Evolutionary conservation across 2,888 invertebrate genomes (phyloP).

Genomic region (Protodeltote pygarga): DNA sequence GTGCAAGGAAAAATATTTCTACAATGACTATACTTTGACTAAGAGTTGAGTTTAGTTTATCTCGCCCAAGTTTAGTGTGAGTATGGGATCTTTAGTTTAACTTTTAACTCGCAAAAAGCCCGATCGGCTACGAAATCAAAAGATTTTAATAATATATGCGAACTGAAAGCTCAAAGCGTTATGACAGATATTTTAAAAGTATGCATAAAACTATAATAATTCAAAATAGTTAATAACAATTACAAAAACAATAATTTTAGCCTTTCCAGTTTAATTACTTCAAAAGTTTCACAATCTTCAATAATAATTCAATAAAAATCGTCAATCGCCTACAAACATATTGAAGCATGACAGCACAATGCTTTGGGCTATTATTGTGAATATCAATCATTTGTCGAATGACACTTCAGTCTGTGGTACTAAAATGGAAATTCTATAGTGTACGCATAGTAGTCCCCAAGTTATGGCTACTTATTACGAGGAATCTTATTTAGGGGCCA

Average conservation of each 20-base stretch:
- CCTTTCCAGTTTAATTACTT: slow-evolving; percentile 20
- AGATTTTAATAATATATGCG: no score
- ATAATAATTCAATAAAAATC: slow-evolving; percentile 30
- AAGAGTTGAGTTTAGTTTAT: no score
- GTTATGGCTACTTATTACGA: slow-evolving; percentile 70
- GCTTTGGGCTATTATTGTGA: slow-evolving; percentile 59
- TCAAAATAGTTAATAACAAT: slow-evolving; percentile 1
- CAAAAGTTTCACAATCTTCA: slow-evolving; percentile 11
- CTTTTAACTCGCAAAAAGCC: no score
- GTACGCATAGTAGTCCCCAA: slow-evolving; percentile 57
- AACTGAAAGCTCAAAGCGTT: no score
- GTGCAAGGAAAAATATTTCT: slow-evolving; percentile 19
- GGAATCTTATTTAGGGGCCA: slow-evolving; percentile 24
- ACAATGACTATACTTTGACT: no score
- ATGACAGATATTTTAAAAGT: no score
- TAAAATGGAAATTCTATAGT: slow-evolving; percentile 74
- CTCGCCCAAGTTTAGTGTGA: neutral
- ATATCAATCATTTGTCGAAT: slow-evolving; percentile 66
- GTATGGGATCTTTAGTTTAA: no score
- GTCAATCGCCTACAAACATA: slow-evolving; percentile 11
- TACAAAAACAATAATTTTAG: slow-evolving; percentile 1
- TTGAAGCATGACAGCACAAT: slow-evolving; percentile 65
- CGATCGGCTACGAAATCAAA: no score
- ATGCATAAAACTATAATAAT: no score
- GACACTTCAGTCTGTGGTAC: slow-evolving; percentile 56